phyloP scores from a whole-genome alignment of 2,797 vertebrate species.

The Hippoglossus hippoglossus region DNA sequence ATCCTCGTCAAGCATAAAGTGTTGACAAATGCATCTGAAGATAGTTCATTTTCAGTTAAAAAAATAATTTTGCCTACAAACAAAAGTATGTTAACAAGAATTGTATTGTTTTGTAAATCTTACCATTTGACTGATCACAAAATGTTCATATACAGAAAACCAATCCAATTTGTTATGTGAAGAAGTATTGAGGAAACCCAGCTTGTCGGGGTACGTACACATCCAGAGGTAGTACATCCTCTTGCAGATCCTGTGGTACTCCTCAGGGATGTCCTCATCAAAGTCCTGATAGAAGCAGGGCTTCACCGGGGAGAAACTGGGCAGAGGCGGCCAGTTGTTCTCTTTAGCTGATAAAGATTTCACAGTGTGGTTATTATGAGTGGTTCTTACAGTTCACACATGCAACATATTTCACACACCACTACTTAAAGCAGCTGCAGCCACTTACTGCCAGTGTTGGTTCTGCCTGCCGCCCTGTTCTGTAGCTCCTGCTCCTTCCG shows the following conservation, averaged over 20 bases:
- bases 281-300: conserved; percentile 99
- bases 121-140: no score
- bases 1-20: background rate
- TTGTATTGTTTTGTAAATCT: no score
- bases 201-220: conserved; percentile 84
- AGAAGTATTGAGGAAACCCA: background rate
- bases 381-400: background rate
- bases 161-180: background rate
- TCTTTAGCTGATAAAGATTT: conserved; percentile 83
- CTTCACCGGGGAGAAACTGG: conserved; percentile 89
- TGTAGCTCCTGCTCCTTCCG: conserved; percentile 93
- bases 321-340: conserved; percentile 98
- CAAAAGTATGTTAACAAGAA: no score
- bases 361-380: background rate
- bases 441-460: conserved; percentile 43
- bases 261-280: conserved; percentile 93
- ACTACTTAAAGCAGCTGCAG: background rate
- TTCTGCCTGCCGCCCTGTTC: conserved; percentile 64
- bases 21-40: background rate
- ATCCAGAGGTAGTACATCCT: conserved; percentile 99
- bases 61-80: no score
- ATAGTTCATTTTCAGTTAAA: no score
- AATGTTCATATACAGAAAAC: background rate
- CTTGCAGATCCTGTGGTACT: conserved; percentile 93
- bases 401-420: background rate